Conservation (phyloP, 2,113 vertebrate species). For the Sceloporus tristichus region DNA sequence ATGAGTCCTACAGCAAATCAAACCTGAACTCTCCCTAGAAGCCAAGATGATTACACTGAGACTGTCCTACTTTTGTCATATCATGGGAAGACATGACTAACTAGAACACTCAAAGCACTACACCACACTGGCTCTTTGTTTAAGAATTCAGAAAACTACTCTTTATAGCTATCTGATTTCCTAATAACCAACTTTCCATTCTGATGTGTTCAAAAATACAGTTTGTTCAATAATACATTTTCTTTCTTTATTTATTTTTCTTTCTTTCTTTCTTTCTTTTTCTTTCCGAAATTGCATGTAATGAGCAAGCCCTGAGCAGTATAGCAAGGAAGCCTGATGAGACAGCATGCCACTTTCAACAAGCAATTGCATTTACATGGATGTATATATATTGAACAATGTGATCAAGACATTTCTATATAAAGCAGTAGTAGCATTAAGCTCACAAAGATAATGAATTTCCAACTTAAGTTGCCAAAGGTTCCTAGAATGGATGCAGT, state of each 20-base stretch:
- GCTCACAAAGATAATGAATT: slow-evolving; percentile 3
- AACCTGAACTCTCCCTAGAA: no score
- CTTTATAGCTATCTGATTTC: not conserved
- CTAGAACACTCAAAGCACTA: no score
- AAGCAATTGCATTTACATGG: slow-evolving; percentile 21
- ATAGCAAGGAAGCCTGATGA: not conserved
- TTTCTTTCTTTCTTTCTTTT: not conserved
- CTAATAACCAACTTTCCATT: not conserved
- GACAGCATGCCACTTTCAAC: not conserved
- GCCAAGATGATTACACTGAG: no score
- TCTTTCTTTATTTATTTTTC: not conserved
- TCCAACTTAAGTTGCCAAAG: not conserved
- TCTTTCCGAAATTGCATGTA: slow-evolving; percentile 11
- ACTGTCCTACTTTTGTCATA: no score
- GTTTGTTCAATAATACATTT: no score
- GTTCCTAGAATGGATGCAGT: not conserved
- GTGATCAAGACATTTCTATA: slow-evolving; percentile 9
- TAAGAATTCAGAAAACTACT: not conserved
- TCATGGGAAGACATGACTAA: no score
- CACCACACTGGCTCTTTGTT: no score
- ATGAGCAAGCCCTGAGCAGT: not conserved
- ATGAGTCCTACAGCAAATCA: no score
- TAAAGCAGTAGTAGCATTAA: slow-evolving; percentile 1
- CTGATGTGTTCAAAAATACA: not conserved
- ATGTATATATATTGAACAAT: not conserved